Conservation (phyloP, 2,888 invertebrate species). For the Parapristionchus giblindavisi region DNA sequence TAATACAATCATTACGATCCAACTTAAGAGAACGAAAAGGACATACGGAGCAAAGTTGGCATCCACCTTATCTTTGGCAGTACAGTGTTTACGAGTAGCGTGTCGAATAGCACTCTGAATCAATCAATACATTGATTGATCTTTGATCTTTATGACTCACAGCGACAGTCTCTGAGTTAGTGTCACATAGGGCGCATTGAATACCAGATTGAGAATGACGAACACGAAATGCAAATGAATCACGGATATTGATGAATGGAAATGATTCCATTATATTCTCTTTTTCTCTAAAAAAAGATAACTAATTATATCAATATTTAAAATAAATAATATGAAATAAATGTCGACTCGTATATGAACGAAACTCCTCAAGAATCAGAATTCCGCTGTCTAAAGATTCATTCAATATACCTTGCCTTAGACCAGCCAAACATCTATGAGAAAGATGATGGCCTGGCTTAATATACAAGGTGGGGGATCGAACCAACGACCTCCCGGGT, state of each 20-base stretch:
- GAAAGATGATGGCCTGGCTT: too few relatives aligned
- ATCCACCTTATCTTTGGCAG: background rate
- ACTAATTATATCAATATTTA: background rate
- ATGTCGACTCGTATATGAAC: background rate
- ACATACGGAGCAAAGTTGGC: constrained; percentile 1
- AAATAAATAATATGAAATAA: background rate
- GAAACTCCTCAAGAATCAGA: background rate
- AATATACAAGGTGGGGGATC: too few relatives aligned
- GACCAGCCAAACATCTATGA: too few relatives aligned
- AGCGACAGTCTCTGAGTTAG: constrained; percentile 9
- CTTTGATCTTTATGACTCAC: background rate
- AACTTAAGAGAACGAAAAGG: background rate
- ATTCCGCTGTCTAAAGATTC: too few relatives aligned
- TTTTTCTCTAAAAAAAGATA: constrained; percentile 4
- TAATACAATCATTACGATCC: background rate
- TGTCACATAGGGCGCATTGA: constrained; percentile 21
- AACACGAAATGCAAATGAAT: constrained; percentile 12
- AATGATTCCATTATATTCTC: background rate
- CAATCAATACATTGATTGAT: background rate
- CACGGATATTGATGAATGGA: constrained; percentile 17
- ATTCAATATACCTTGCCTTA: too few relatives aligned
- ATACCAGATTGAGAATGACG: background rate
- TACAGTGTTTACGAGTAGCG: constrained; percentile 2
- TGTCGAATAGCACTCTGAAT: constrained; percentile 20
- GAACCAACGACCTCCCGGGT: too few relatives aligned